A percentile compares a stretch with the other conserved stretches of the same genome.
These are phyloP conservation scores for Ochlodes sylvanus DNA, from an alignment of 2,888 invertebrate species.

Conservation along the genomic window DNA sequence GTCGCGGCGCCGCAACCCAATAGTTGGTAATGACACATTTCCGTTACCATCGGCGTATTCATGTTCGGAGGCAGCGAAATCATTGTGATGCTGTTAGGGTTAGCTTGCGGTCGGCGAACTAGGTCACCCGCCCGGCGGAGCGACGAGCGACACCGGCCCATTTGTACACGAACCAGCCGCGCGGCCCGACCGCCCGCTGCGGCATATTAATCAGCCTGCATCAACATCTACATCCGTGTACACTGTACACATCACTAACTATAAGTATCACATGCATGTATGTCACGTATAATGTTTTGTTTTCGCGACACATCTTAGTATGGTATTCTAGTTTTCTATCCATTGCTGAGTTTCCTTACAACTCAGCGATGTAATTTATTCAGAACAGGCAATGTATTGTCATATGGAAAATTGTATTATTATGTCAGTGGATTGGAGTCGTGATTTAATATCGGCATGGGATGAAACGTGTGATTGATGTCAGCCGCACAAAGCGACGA, in stretches of 20 bases:
- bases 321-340: too few relatives aligned
- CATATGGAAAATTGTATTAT: too few relatives aligned
- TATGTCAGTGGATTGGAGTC: too few relatives aligned
- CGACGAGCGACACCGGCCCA: slow-evolving; percentile 6
- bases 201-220: slow-evolving; percentile 32
- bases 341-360: too few relatives aligned
- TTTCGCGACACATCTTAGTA: neutral
- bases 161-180: slow-evolving; percentile 27
- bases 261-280: neutral
- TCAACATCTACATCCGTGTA: slow-evolving; percentile 3
- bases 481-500: too few relatives aligned
- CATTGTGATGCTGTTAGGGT: slow-evolving; percentile 31
- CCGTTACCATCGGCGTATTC: neutral
- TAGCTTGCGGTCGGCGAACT: slow-evolving; percentile 14
- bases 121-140: slow-evolving; percentile 16
- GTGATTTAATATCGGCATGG: too few relatives aligned
- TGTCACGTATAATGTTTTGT: neutral
- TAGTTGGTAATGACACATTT: neutral
- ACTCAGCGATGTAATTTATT: too few relatives aligned
- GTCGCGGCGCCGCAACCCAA: neutral
- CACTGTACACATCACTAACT: neutral
- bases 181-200: slow-evolving; percentile 24
- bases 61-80: slow-evolving; percentile 20
- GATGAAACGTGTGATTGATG: too few relatives aligned
- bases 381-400: too few relatives aligned